These are phyloP conservation scores for Pachypsylla venusta DNA, from an alignment of 1,140 invertebrate genomes.

Conservation along the genomic window DNA sequence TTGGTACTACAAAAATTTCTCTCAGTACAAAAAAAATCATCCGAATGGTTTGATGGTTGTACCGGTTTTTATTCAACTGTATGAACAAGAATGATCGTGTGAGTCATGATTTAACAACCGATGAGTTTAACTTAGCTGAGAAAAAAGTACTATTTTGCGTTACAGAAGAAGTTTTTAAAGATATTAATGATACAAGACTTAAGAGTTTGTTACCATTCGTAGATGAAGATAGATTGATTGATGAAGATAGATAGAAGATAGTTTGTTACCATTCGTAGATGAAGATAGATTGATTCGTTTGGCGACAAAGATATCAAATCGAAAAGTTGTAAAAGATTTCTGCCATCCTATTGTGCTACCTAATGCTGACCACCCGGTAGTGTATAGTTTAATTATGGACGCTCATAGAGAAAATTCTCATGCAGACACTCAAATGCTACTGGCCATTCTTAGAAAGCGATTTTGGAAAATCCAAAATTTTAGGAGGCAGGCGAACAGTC, in stretches of 20 bases:
- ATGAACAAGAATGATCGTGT: neutral
- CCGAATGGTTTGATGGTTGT: neutral
- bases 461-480: constrained; percentile 13
- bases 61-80: neutral
- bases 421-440: constrained; percentile 16
- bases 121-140: neutral
- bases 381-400: constrained; percentile 22
- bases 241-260: too few relatives aligned
- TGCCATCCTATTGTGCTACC: neutral
- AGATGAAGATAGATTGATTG: constrained; percentile 22
- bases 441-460: neutral
- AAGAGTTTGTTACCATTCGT: constrained; percentile 14
- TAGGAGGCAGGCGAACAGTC: neutral
- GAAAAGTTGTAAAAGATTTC: constrained; percentile 17
- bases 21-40: neutral
- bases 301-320: constrained; percentile 23
- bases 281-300: constrained; percentile 23
- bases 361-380: neutral
- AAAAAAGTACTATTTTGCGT: neutral
- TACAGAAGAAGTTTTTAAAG: neutral
- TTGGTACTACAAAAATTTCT: neutral
- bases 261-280: constrained; percentile 17
- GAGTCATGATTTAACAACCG: neutral
- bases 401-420: constrained; percentile 24
- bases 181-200: neutral